Percentiles rank a stretch among this genome's conserved stretches.
These are phyloP conservation scores for Protobothrops mucrosquamatus DNA, from an alignment of 2,113 vertebrate species.

Conservation along the genomic window DNA sequence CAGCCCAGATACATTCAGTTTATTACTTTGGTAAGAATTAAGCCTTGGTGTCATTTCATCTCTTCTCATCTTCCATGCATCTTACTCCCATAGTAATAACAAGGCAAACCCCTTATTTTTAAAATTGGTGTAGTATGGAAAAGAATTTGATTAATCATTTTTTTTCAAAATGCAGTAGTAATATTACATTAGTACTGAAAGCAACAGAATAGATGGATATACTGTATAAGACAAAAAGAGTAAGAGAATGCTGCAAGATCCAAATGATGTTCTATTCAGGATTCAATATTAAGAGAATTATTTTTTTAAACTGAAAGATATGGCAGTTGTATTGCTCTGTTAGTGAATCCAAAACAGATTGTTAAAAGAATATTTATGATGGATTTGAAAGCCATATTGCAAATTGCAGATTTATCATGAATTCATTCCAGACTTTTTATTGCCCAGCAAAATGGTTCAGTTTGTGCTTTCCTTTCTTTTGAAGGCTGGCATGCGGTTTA, in stretches of 20 bases:
- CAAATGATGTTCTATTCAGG: slow-evolving; percentile 8
- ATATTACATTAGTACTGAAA: accelerated
- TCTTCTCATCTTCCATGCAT: neutral
- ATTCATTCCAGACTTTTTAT: neutral
- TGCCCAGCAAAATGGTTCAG: neutral
- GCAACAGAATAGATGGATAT: neutral
- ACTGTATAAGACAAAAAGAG: neutral
- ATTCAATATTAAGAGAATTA: slow-evolving; percentile 34
- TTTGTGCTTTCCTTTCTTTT: neutral
- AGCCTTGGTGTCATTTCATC: neutral
- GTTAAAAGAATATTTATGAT: slow-evolving; percentile 57
- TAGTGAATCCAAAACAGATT: slow-evolving; percentile 31
- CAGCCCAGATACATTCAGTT: neutral
- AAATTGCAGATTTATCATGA: slow-evolving; percentile 45
- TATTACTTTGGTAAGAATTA: neutral
- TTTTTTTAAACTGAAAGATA: slow-evolving; percentile 38
- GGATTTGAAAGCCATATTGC: slow-evolving; percentile 10
- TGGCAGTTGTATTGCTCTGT: slow-evolving; percentile 38
- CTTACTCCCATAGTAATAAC: neutral
- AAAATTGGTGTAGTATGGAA: neutral
- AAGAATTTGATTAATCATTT: neutral
- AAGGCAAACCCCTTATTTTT: neutral
- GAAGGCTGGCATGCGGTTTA: accelerated
- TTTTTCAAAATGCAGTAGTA: neutral
- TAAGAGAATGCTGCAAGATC: neutral